phyloP scores from a whole-genome alignment of 2,888 invertebrate genomes.

The Kryphioiulus occultus region DNA sequence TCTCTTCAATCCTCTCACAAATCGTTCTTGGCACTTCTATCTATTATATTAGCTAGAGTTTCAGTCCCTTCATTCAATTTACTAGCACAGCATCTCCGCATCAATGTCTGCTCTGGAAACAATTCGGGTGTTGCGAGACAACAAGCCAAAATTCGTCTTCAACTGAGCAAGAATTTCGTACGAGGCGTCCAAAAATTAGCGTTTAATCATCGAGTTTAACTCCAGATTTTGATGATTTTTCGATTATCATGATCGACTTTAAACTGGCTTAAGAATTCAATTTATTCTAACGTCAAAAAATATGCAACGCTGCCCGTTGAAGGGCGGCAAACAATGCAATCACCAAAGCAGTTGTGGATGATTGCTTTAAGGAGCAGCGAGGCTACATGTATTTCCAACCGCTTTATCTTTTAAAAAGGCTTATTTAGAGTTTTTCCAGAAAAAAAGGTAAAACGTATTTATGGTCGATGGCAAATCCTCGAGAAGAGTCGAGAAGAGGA shows the following conservation, averaged over 20 bases:
- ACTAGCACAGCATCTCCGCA: not conserved
- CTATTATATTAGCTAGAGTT: slow-evolving; percentile 35
- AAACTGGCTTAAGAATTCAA: no score
- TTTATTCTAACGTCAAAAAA: no score
- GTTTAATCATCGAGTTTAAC: not conserved
- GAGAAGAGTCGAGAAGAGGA: not conserved
- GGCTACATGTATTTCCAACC: not conserved
- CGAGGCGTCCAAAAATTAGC: not conserved
- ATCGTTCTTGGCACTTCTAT: slow-evolving; percentile 35
- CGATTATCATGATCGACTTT: not conserved
- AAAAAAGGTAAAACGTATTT: not conserved
- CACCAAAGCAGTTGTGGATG: not conserved
- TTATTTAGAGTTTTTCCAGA: not conserved
- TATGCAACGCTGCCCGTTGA: not conserved
- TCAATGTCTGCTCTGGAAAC: slow-evolving; percentile 19
- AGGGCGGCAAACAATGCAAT: not conserved
- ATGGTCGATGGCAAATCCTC: not conserved
- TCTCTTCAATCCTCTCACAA: slow-evolving; percentile 39
- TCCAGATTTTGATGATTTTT: not conserved
- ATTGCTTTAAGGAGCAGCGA: not conserved
- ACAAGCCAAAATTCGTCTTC: not conserved
- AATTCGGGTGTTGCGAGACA: slow-evolving; percentile 11
- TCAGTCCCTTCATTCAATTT: slow-evolving; percentile 35
- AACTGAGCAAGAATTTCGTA: not conserved
- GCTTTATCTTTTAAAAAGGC: slow-evolving; percentile 3